A percentile compares a stretch with the other conserved stretches of the same genome.
These are phyloP conservation scores for Hypsibius dujardini DNA, from an alignment of 1,140 invertebrate species.

Conservation along the genomic window DNA sequence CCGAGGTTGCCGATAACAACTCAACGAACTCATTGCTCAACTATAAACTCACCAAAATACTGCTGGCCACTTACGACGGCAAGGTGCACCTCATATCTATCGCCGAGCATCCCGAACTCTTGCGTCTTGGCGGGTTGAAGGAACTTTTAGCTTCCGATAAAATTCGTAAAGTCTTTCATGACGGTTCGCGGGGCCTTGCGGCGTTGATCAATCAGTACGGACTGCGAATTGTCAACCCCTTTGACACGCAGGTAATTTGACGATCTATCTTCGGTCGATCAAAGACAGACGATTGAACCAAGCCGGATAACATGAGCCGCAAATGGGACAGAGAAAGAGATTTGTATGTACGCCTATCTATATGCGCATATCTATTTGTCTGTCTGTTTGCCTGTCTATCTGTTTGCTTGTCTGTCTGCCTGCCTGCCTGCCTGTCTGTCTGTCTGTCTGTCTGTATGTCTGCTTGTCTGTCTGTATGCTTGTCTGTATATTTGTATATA, in stretches of 20 bases:
- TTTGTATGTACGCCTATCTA: too few species aligned
- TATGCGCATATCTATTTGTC: too few species aligned
- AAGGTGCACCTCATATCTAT: conserved; percentile 10
- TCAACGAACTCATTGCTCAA: not conserved
- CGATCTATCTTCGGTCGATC: too few species aligned
- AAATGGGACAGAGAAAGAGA: too few species aligned
- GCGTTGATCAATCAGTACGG: not conserved
- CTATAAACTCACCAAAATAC: not conserved
- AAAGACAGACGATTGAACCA: too few species aligned
- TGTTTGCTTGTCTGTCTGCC: too few species aligned
- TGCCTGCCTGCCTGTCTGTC: too few species aligned
- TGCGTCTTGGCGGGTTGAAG: conserved; percentile 4
- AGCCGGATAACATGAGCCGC: too few species aligned
- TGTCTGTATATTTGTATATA: too few species aligned
- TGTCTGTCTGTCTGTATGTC: too few species aligned
- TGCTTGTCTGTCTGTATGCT: too few species aligned
- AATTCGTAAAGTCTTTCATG: conserved; percentile 10
- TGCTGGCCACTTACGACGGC: not conserved
- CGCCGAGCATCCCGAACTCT: not conserved
- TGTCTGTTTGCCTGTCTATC: too few species aligned
- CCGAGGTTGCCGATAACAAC: not conserved
- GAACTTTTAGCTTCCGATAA: not conserved
- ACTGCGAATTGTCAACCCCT: not conserved
- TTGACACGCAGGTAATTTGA: conserved; percentile 1
- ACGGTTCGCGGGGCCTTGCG: not conserved